phyloP scores from a whole-genome alignment of 2,113 vertebrate species.

The Rallus limicola region DNA sequence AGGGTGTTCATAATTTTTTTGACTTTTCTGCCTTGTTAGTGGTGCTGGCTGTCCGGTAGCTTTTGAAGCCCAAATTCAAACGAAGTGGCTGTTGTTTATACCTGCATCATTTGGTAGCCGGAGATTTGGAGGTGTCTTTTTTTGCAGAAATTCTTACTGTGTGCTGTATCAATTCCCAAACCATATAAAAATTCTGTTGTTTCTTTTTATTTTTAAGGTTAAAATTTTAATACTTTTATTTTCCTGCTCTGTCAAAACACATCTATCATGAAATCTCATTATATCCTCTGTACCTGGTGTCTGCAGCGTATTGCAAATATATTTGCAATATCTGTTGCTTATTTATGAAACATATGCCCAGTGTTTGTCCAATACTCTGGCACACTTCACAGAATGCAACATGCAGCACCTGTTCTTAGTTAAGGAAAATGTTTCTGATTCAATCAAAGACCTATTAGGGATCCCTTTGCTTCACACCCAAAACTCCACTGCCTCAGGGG shows the following conservation, averaged over 20 bases:
- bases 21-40: neutral
- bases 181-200: neutral
- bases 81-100: neutral
- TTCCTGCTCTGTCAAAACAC: neutral
- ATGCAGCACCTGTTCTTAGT: neutral
- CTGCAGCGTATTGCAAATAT: neutral
- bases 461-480: conserved; percentile 18
- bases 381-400: neutral
- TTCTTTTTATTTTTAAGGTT: neutral
- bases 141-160: neutral
- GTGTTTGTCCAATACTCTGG: neutral
- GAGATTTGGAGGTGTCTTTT: neutral
- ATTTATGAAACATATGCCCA: conserved; percentile 22
- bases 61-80: neutral
- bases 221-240: neutral
- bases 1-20: neutral
- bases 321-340: conserved; percentile 17
- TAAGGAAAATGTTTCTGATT: conserved; percentile 9
- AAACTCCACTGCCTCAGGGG: conserved; percentile 7
- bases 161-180: neutral
- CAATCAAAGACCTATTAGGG: neutral
- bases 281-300: neutral
- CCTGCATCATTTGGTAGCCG: neutral
- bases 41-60: neutral
- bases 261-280: neutral